These are phyloP conservation scores for Zosterops lateralis DNA, from an alignment of 2,113 vertebrate genomes.

Conservation along the genomic window DNA sequence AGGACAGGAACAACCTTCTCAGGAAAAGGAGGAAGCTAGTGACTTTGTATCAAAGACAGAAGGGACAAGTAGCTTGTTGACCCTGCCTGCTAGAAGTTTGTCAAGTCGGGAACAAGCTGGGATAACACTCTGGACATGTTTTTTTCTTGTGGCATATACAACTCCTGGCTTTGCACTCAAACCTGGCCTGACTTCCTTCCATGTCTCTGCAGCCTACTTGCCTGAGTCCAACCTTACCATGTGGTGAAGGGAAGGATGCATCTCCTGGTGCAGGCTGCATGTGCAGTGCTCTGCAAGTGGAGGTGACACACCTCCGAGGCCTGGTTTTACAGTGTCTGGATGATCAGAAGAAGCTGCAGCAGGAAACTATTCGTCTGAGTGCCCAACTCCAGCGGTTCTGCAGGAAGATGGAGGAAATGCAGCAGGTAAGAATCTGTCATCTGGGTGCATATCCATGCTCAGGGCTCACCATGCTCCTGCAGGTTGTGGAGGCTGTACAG, in stretches of 20 bases:
- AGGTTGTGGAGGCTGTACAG: not conserved
- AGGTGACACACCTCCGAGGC: conserved; percentile 65
- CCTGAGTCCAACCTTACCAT: conserved; percentile 63
- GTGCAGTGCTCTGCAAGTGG: conserved; percentile 67
- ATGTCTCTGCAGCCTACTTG: conserved; percentile 67
- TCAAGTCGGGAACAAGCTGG: not conserved
- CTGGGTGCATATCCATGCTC: not conserved
- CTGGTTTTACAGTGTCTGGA: conserved; percentile 75
- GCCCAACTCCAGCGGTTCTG: conserved; percentile 71
- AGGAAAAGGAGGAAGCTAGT: not conserved
- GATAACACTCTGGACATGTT: not conserved
- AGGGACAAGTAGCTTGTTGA: not conserved
- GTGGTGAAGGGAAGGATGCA: conserved; percentile 40
- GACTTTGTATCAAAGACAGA: not conserved
- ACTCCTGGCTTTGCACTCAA: not conserved
- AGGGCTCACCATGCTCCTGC: not conserved
- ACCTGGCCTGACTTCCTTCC: not conserved
- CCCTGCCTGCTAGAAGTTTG: not conserved
- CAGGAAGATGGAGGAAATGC: conserved; percentile 52
- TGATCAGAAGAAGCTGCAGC: conserved; percentile 74
- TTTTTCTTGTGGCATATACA: not conserved
- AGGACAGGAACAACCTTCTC: not conserved
- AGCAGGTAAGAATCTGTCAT: conserved; percentile 59
- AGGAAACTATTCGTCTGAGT: conserved; percentile 73
- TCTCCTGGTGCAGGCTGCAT: conserved; percentile 46